phyloP scores from a whole-genome alignment of 2,113 vertebrate genomes.

The Sorex araneus region DNA sequence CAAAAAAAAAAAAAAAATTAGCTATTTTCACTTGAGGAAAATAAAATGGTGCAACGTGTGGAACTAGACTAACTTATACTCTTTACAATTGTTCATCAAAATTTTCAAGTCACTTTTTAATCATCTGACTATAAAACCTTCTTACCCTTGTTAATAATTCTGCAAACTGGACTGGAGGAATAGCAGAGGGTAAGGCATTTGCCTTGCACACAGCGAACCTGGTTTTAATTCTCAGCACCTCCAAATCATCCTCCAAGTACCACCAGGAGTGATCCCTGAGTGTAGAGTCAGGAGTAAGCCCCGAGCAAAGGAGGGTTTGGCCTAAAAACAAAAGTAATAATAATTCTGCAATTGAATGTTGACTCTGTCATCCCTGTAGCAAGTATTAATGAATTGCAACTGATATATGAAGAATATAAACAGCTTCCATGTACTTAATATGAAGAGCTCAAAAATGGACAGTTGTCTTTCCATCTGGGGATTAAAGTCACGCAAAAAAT shows the following conservation, averaged over 20 bases:
- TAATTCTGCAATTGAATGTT: neutral
- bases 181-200: too few relatives aligned
- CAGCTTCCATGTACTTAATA: neutral
- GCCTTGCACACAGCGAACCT: too few relatives aligned
- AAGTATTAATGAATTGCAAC: neutral
- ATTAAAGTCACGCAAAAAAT: neutral
- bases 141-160: constrained; percentile 23
- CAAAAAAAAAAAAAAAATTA: too few relatives aligned
- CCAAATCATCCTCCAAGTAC: too few relatives aligned
- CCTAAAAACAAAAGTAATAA: neutral
- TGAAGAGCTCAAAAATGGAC: neutral
- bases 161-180: too few relatives aligned
- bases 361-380: neutral
- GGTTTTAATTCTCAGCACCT: too few relatives aligned
- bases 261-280: too few relatives aligned
- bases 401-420: neutral
- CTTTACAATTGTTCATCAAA: neutral
- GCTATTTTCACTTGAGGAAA: neutral
- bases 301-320: too few relatives aligned
- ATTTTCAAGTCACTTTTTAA: constrained; percentile 43
- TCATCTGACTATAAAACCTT: constrained; percentile 6
- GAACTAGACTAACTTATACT: neutral
- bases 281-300: too few relatives aligned
- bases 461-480: neutral
- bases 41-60: neutral